Conservation (phyloP, 2,888 invertebrate genomes). For the Odontomyia ornata region DNA sequence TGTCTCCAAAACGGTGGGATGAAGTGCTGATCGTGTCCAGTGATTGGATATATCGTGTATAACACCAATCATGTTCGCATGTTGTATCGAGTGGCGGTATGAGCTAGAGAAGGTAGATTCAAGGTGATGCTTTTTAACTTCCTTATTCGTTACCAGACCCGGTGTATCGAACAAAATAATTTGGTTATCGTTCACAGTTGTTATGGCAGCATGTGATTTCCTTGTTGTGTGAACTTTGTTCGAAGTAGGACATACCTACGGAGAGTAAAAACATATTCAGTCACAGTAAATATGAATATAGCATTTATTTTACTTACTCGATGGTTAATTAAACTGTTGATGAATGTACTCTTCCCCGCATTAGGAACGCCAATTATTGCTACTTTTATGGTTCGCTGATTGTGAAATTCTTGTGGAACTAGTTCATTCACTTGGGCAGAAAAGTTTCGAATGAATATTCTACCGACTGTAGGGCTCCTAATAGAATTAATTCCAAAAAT, state of each 20-base stretch:
- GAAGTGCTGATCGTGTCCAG: constrained; percentile 74
- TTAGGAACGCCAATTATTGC: constrained; percentile 94
- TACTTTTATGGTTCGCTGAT: constrained; percentile 70
- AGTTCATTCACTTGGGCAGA: constrained; percentile 20
- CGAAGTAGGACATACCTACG: constrained; percentile 89
- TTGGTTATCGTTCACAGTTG: constrained; percentile 80
- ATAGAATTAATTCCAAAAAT: neutral
- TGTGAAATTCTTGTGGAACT: constrained; percentile 37
- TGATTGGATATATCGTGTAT: constrained; percentile 84
- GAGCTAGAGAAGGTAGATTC: constrained; percentile 69
- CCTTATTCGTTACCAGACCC: constrained; percentile 78
- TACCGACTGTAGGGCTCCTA: too few relatives aligned
- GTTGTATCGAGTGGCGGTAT: constrained; percentile 65
- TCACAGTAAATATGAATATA: too few relatives aligned
- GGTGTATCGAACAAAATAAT: constrained; percentile 94
- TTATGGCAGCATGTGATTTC: constrained; percentile 75
- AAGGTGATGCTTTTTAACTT: constrained; percentile 68
- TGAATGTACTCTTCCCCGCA: constrained; percentile 94
- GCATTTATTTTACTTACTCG: too few relatives aligned
- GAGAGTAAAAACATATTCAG: constrained; percentile 48
- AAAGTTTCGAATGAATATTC: neutral
- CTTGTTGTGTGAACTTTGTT: constrained; percentile 92
- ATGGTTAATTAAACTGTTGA: constrained; percentile 84
- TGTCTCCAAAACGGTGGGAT: constrained; percentile 74
- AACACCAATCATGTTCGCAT: constrained; percentile 84